These are phyloP conservation scores for Brenthis hecate DNA, from an alignment of 2,888 invertebrate genomes.

Conservation along the genomic window DNA sequence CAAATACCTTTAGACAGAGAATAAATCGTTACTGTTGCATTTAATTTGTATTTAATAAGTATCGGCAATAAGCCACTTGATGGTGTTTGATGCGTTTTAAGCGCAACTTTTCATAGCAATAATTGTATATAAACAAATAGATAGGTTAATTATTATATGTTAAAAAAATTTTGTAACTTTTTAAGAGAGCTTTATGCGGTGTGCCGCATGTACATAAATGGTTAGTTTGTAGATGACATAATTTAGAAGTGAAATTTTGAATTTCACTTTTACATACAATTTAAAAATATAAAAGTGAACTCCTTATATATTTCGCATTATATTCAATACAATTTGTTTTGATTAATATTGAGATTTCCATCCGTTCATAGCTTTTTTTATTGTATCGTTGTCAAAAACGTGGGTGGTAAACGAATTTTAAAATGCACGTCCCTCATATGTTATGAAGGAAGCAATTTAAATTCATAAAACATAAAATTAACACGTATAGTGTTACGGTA, in stretches of 20 bases:
- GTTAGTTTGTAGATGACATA: slow-evolving; percentile 59
- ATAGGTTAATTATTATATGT: slow-evolving; percentile 79
- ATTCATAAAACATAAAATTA: slow-evolving; percentile 10
- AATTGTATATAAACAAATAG: slow-evolving; percentile 77
- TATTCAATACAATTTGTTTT: not conserved
- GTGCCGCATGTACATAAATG: slow-evolving; percentile 66
- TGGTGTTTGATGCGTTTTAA: slow-evolving; percentile 71
- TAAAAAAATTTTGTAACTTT: slow-evolving; percentile 76
- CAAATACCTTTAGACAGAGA: slow-evolving; percentile 31
- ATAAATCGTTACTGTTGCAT: slow-evolving; percentile 45
- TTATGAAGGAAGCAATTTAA: slow-evolving; percentile 19
- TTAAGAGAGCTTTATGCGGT: slow-evolving; percentile 80
- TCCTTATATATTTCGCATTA: slow-evolving; percentile 26
- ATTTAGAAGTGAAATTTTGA: slow-evolving; percentile 68
- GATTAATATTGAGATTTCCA: not conserved
- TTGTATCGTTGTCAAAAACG: not conserved
- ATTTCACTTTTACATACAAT: slow-evolving; percentile 59
- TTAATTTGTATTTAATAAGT: slow-evolving; percentile 55
- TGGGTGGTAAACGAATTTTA: slow-evolving; percentile 10
- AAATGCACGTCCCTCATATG: slow-evolving; percentile 5
- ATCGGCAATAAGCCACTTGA: slow-evolving; percentile 71
- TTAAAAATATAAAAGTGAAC: slow-evolving; percentile 37
- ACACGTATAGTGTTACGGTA: slow-evolving; percentile 14
- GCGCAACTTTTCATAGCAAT: slow-evolving; percentile 80
- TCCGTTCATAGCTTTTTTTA: not conserved